Conservation (phyloP, 1,140 invertebrate genomes). For the Calliopsis andreniformis region DNA sequence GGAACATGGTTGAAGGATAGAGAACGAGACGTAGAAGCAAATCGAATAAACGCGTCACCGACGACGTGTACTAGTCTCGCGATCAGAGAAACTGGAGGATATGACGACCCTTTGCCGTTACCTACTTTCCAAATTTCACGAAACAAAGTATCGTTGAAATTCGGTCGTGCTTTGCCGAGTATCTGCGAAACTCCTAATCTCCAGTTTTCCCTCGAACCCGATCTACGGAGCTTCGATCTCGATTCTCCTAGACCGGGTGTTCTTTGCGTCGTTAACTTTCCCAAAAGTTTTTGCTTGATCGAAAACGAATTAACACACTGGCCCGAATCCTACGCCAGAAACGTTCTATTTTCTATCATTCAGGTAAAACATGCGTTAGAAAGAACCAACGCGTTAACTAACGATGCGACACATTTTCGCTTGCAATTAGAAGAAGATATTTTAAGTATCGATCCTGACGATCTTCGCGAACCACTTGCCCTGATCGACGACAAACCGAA, state of each 20-base stretch:
- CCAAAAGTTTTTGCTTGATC: not conserved
- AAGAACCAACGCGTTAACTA: not conserved
- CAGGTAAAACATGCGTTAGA: not conserved
- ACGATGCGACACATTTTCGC: not conserved
- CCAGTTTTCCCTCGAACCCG: not conserved
- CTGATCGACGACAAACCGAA: conserved; percentile 41
- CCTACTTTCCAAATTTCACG: conserved; percentile 54
- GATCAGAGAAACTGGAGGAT: conserved; percentile 75
- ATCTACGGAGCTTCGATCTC: too few relatives aligned
- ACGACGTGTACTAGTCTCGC: conserved; percentile 37
- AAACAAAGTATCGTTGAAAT: not conserved
- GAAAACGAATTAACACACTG: not conserved
- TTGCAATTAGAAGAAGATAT: not conserved
- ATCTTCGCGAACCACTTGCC: conserved; percentile 60
- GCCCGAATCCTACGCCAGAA: too few relatives aligned
- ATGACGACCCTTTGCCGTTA: conserved; percentile 76
- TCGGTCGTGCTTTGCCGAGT: not conserved
- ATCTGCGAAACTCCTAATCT: not conserved
- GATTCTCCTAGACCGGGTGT: not conserved
- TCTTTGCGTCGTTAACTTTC: not conserved
- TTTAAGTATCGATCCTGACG: not conserved
- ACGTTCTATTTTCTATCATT: not conserved
- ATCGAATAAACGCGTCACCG: conserved; percentile 64
- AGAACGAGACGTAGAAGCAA: conserved; percentile 60
- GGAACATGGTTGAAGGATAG: conserved; percentile 8